These are phyloP conservation scores for Nipponia nippon DNA, from an alignment of 2,113 vertebrate species.

Conservation along the genomic window DNA sequence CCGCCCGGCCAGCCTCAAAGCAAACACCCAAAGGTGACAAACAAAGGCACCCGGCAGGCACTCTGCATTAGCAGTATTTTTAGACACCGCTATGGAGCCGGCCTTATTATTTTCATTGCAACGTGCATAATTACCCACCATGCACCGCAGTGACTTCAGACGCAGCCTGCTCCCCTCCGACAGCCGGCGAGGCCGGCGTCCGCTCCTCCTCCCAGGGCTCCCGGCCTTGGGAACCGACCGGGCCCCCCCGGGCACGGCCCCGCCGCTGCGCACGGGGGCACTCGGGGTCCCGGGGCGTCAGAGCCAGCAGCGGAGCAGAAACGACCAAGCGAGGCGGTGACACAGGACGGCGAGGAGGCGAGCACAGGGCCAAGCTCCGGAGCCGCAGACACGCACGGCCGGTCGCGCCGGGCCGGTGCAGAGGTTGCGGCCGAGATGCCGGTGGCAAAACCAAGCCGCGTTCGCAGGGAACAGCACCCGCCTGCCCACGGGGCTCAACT, in stretches of 20 bases:
- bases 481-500: neutral
- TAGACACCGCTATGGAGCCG: constrained; percentile 54
- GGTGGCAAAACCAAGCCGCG: accelerated
- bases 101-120: constrained; percentile 66
- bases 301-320: neutral
- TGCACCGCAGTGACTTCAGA: constrained; percentile 62
- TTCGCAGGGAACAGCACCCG: neutral
- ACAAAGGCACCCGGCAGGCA: constrained; percentile 27
- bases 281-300: accelerated
- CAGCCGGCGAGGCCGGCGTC: neutral
- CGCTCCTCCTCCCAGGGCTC: neutral
- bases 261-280: accelerated
- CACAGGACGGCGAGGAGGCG: neutral
- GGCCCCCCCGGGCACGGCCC: neutral
- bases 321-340: accelerated
- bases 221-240: neutral
- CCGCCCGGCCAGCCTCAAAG: neutral
- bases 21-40: constrained; percentile 55
- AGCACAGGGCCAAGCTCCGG: neutral
- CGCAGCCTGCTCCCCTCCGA: constrained; percentile 35
- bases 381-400: neutral
- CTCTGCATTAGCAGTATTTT: constrained; percentile 61
- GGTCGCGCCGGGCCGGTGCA: accelerated
- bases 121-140: constrained; percentile 64
- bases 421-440: neutral